A percentile compares a stretch with the other conserved stretches of the same genome.
These are phyloP conservation scores for Sphyrna mokarran DNA, from an alignment of 2,113 vertebrate genomes.

Conservation along the genomic window DNA sequence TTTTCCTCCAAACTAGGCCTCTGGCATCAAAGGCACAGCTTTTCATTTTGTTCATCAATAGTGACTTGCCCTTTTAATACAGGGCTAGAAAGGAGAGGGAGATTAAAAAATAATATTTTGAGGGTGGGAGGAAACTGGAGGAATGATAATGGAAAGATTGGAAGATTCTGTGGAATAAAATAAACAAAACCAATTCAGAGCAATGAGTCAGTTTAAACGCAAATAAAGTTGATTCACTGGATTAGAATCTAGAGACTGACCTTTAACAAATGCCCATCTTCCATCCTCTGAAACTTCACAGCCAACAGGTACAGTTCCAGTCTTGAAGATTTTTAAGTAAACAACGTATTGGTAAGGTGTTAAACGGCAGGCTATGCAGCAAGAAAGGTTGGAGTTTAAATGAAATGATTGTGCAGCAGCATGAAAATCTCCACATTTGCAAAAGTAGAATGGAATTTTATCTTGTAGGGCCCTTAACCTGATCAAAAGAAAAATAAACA, in stretches of 20 bases:
- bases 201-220: not conserved
- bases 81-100: not conserved
- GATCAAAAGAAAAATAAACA: not conserved
- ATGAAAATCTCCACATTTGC: slow-evolving; percentile 47
- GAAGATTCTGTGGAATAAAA: not conserved
- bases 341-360: slow-evolving; percentile 39
- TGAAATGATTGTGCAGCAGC: slow-evolving; percentile 33
- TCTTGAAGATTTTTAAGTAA: slow-evolving; percentile 52
- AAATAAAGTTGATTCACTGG: not conserved
- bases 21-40: not conserved
- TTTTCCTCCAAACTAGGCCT: not conserved
- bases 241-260: slow-evolving; percentile 39
- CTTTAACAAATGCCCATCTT: slow-evolving; percentile 39
- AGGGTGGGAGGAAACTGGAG: not conserved
- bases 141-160: not conserved
- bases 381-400: slow-evolving; percentile 28
- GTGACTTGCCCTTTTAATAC: not conserved
- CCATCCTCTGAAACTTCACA: slow-evolving; percentile 33
- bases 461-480: slow-evolving; percentile 46
- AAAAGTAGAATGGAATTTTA: slow-evolving; percentile 49
- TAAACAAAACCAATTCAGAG: not conserved
- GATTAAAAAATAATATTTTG: too few relatives aligned
- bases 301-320: slow-evolving; percentile 44
- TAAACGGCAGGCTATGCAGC: slow-evolving; percentile 45
- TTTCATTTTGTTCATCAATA: not conserved